phyloP scores from a whole-genome alignment of 64 coral and sea anemone genomes.

The Catalaphyllia jardinei region DNA sequence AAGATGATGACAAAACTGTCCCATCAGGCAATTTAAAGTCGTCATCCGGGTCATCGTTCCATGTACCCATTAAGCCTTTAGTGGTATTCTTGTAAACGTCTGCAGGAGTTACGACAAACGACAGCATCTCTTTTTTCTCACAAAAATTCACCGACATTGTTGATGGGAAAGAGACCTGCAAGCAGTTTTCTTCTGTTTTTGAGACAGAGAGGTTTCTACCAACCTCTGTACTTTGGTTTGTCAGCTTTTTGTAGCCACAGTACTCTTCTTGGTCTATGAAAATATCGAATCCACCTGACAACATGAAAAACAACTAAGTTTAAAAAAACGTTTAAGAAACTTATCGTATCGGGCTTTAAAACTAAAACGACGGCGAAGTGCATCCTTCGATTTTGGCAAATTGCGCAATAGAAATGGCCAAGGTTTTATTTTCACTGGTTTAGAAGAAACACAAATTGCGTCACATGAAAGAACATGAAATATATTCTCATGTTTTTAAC shows the following conservation, averaged over 20 bases:
- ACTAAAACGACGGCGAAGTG: too few species aligned
- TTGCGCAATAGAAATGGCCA: too few species aligned
- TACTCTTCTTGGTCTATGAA: not conserved
- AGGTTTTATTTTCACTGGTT: too few species aligned
- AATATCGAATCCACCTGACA: not conserved
- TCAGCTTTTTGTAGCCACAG: not conserved
- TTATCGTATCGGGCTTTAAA: too few species aligned
- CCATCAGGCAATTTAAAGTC: constrained; percentile 63
- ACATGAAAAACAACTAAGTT: not conserved
- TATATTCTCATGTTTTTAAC: too few species aligned
- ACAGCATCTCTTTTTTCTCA: not conserved
- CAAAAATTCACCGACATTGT: constrained; percentile 25
- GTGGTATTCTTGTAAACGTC: constrained; percentile 9
- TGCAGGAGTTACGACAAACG: constrained; percentile 15
- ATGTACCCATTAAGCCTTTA: constrained; percentile 51
- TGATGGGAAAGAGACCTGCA: constrained; percentile 29
- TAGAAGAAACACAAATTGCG: too few species aligned
- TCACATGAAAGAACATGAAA: too few species aligned
- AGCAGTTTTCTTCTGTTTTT: not conserved
- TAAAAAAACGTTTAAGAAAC: too few species aligned
- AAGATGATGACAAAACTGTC: not conserved
- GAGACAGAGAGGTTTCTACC: constrained; percentile 5
- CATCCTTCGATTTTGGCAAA: too few species aligned
- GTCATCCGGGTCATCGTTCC: constrained; percentile 28
- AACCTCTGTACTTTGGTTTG: not conserved